Conservation (phyloP, 2,113 vertebrate genomes). For the Burhinus bistriatus region DNA sequence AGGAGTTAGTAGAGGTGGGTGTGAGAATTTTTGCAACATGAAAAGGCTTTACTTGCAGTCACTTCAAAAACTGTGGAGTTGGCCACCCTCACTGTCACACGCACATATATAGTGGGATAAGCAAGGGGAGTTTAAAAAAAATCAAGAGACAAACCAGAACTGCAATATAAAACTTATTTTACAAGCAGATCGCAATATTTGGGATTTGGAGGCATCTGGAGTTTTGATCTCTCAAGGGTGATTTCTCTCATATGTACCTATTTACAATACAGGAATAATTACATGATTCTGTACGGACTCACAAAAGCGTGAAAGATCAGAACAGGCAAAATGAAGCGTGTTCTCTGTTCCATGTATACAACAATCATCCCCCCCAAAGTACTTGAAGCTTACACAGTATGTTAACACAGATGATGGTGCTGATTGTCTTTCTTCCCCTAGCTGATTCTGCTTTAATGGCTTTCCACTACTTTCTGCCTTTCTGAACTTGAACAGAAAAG, state of each 20-base stretch:
- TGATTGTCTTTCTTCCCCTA: neutral
- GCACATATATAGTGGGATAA: neutral
- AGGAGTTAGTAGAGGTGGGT: conserved; percentile 60
- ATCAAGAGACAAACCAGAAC: neutral
- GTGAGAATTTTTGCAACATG: conserved; percentile 62
- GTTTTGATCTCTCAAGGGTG: neutral
- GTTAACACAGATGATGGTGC: neutral
- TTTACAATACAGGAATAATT: neutral
- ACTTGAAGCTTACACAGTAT: neutral
- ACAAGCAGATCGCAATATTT: neutral
- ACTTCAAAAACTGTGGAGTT: conserved; percentile 42
- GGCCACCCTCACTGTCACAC: conserved; percentile 54
- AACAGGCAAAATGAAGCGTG: neutral
- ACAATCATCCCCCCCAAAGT: neutral
- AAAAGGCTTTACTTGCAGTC: conserved; percentile 59
- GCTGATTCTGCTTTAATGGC: neutral
- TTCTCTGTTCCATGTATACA: neutral
- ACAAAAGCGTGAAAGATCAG: neutral
- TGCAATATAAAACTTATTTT: neutral
- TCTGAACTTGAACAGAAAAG: neutral
- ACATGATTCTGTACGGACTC: neutral
- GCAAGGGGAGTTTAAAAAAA: neutral
- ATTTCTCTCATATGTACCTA: neutral
- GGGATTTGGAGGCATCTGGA: neutral
- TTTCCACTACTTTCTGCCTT: neutral